These are phyloP conservation scores for Xyrichtys novacula DNA, from an alignment of 2,797 vertebrate species.

Conservation along the genomic window DNA sequence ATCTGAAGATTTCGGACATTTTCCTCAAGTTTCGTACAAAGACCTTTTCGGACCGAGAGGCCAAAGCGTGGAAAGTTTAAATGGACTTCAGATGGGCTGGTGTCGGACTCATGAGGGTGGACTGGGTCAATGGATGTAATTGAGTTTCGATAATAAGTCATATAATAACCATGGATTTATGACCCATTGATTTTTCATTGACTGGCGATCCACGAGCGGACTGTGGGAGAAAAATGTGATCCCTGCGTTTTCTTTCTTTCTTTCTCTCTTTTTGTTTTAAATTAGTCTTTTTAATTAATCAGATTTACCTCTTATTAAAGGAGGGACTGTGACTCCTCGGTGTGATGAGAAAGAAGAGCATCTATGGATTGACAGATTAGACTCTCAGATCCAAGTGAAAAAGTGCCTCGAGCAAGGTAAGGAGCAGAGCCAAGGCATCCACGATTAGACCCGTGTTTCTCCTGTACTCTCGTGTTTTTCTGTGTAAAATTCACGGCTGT, in stretches of 20 bases:
- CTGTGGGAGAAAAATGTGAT: slow-evolving; percentile 60
- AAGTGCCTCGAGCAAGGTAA: slow-evolving; percentile 85
- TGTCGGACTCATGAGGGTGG: slow-evolving; percentile 15
- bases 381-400: slow-evolving; percentile 58
- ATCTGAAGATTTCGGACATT: slow-evolving; percentile 22
- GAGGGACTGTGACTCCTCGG: slow-evolving; percentile 10
- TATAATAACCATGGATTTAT: slow-evolving; percentile 11
- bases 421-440: slow-evolving; percentile 33
- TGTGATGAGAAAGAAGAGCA: slow-evolving; percentile 32
- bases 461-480: background rate
- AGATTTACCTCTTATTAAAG: slow-evolving; percentile 6
- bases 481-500: background rate
- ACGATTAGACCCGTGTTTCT: background rate
- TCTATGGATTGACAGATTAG: slow-evolving; percentile 78
- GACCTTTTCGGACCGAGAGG: slow-evolving; percentile 18
- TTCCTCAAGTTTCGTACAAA: slow-evolving; percentile 58
- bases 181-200: slow-evolving; percentile 25
- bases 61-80: slow-evolving; percentile 64
- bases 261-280: slow-evolving; percentile 14
- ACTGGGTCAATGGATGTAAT: slow-evolving; percentile 33
- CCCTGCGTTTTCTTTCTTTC: slow-evolving; percentile 42
- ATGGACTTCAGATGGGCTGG: slow-evolving; percentile 63
- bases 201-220: slow-evolving; percentile 12
- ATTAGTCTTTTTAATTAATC: background rate
- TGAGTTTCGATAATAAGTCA: slow-evolving; percentile 36